Percentiles rank a stretch among this genome's conserved stretches.
Evolutionary conservation across 2,113 vertebrate species (phyloP).

Genomic region (Neoarius graeffei): DNA sequence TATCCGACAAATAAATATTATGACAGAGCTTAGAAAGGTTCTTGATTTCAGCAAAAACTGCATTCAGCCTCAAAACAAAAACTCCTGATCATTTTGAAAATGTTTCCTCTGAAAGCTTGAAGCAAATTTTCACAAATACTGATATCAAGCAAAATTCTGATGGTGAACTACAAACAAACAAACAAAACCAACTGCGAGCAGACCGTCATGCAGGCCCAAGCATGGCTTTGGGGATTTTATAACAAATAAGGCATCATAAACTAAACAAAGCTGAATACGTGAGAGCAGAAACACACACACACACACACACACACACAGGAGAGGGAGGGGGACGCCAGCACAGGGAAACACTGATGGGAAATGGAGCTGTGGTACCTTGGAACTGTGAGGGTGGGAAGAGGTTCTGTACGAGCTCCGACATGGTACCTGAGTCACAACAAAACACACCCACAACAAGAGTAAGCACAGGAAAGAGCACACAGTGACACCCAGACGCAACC

Average conservation of each 20-base stretch:
- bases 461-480: conserved; percentile 33
- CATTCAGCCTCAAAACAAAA: not conserved
- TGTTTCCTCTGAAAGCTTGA: not conserved
- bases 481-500: not conserved
- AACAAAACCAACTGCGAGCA: conserved; percentile 16
- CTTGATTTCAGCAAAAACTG: not conserved
- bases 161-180: not conserved
- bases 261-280: conserved; percentile 6
- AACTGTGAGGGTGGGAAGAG: conserved; percentile 83
- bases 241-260: conserved; percentile 38
- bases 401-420: conserved; percentile 82
- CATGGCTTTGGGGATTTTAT: not conserved
- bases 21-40: not conserved
- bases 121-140: not conserved
- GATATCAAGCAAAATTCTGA: not conserved
- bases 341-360: conserved; percentile 23
- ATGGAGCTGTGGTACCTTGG: conserved; percentile 70
- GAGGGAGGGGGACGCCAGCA: conserved; percentile 33
- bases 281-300: conserved; percentile 36
- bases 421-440: conserved; percentile 78
- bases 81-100: not conserved
- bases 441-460: conserved; percentile 63
- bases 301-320: conserved; percentile 36
- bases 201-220: conserved; percentile 34
- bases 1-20: not conserved